Evolutionary conservation across 2,113 vertebrate genomes (phyloP).

Genomic region (Percina caprodes): DNA sequence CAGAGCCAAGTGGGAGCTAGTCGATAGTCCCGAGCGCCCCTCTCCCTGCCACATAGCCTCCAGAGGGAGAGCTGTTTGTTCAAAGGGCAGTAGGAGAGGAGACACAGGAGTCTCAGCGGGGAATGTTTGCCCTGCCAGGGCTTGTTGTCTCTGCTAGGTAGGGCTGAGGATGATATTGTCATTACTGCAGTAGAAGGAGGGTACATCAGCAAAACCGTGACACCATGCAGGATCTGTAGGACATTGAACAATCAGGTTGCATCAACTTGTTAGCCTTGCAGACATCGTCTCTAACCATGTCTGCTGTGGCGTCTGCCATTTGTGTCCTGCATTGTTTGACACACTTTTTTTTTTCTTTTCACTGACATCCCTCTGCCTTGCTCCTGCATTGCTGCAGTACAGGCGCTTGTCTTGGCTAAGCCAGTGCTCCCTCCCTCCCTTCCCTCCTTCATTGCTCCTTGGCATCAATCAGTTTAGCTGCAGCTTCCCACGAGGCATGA

Average conservation of each 20-base stretch:
- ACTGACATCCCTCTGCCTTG: conserved; percentile 31
- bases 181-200: conserved; percentile 8
- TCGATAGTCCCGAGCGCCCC: conserved; percentile 37
- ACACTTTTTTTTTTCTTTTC: background rate
- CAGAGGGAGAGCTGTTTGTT: conserved; percentile 69
- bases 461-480: conserved; percentile 72
- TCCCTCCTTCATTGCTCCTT: conserved; percentile 31
- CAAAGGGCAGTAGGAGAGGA: conserved; percentile 45
- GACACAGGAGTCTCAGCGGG: conserved; percentile 37
- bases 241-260: conserved; percentile 29
- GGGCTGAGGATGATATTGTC: conserved; percentile 6
- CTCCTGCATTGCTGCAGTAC: conserved; percentile 73
- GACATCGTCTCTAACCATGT: background rate
- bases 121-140: conserved; percentile 56
- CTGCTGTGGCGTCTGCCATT: background rate
- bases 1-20: conserved; percentile 26
- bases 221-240: background rate
- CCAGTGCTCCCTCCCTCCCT: conserved; percentile 21
- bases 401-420: conserved; percentile 50
- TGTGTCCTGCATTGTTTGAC: conserved; percentile 39
- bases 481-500: conserved; percentile 56
- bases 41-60: conserved; percentile 28
- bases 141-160: conserved; percentile 42
- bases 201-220: conserved; percentile 37
- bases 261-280: conserved; percentile 28